Evolutionary conservation across 2,888 invertebrate species (phyloP).

Genomic region (Acanthosepion lycidas): DNA sequence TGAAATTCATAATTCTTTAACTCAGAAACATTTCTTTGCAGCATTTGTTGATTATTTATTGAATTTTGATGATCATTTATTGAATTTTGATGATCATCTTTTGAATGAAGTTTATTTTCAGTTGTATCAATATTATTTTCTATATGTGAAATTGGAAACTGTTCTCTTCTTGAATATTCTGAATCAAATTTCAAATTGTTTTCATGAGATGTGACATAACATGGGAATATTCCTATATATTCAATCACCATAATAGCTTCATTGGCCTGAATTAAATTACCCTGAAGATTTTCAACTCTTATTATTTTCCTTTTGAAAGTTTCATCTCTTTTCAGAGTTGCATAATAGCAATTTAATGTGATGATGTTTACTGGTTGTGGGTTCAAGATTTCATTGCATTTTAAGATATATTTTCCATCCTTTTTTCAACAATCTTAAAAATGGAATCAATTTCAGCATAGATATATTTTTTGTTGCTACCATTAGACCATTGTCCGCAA

Average conservation of each 20-base stretch:
- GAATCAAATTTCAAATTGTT: neutral
- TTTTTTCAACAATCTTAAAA: neutral
- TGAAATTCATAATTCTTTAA: neutral
- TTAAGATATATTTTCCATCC: neutral
- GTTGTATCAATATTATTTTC: neutral
- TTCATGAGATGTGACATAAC: neutral
- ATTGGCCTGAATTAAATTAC: neutral
- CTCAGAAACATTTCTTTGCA: neutral
- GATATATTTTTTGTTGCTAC: slow-evolving; percentile 15
- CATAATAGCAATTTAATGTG: neutral
- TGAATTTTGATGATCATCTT: neutral
- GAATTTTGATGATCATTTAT: neutral
- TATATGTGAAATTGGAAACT: neutral
- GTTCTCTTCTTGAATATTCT: neutral
- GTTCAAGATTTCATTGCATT: neutral
- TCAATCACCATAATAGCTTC: neutral
- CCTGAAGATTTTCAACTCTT: neutral
- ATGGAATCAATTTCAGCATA: neutral
- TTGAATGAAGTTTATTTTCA: neutral
- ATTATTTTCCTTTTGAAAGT: neutral
- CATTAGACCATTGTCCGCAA: neutral
- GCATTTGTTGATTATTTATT: neutral
- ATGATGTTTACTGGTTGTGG: neutral
- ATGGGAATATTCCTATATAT: neutral
- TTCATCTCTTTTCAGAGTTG: neutral